phyloP scores from a whole-genome alignment of 2,888 invertebrate species.

The Drosophila robusta region DNA sequence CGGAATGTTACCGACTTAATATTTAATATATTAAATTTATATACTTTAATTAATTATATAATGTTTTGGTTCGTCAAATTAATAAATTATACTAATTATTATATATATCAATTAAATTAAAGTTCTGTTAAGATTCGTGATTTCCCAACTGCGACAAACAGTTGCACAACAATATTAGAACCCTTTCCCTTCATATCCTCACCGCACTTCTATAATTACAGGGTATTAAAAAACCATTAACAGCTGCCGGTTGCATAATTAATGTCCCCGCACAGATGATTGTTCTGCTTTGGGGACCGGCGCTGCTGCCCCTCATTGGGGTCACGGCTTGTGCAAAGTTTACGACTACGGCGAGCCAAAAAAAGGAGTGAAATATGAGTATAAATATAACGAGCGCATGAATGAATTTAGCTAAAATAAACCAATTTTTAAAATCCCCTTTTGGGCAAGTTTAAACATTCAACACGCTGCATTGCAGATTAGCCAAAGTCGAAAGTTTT shows the following conservation, averaged over 20 bases:
- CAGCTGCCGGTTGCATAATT: conserved; percentile 54
- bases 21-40: too few relatives aligned
- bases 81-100: too few relatives aligned
- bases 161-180: background rate
- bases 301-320: conserved; percentile 43
- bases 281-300: conserved; percentile 4
- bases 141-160: background rate
- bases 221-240: conserved; percentile 43
- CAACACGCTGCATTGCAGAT: conserved; percentile 39
- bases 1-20: too few relatives aligned
- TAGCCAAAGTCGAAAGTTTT: conserved; percentile 48
- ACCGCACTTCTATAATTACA: conserved; percentile 8
- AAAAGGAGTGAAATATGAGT: background rate
- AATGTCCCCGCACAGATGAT: conserved; percentile 24
- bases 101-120: too few relatives aligned
- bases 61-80: too few relatives aligned
- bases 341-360: conserved; percentile 28
- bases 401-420: conserved; percentile 40
- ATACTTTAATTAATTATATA: too few relatives aligned
- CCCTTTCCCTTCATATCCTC: background rate
- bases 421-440: conserved; percentile 53
- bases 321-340: conserved; percentile 39
- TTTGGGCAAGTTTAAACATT: conserved; percentile 37
- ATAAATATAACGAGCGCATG: background rate
- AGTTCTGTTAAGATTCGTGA: too few relatives aligned